These are phyloP conservation scores for Temnothorax ravouxi DNA, from an alignment of 2,888 invertebrate genomes.

Conservation along the genomic window DNA sequence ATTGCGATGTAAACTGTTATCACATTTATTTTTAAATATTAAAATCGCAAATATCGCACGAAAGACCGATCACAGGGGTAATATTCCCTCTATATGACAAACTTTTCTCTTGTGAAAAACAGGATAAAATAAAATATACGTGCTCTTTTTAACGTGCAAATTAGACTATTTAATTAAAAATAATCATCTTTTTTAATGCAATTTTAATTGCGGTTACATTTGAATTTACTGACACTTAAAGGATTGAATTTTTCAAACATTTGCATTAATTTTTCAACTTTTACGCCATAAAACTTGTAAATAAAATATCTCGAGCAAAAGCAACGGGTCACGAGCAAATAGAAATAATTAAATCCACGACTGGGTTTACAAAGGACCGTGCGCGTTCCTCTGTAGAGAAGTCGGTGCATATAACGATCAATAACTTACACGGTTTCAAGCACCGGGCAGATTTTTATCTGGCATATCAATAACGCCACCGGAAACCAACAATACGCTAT, in stretches of 20 bases:
- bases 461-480: slow-evolving; percentile 18
- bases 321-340: neutral
- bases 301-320: slow-evolving; percentile 12
- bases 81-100: neutral
- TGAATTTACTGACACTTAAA: neutral
- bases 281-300: neutral
- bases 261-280: neutral
- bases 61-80: neutral
- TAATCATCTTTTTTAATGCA: neutral
- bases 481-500: neutral
- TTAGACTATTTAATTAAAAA: neutral
- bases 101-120: neutral
- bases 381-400: neutral
- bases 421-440: slow-evolving; percentile 40
- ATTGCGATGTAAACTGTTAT: neutral
- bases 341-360: slow-evolving; percentile 32
- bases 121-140: neutral
- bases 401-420: slow-evolving; percentile 19
- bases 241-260: neutral
- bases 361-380: slow-evolving; percentile 2
- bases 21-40: neutral
- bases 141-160: neutral
- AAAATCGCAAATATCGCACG: neutral
- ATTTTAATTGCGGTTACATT: neutral
- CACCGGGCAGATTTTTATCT: slow-evolving; percentile 31